Evolutionary conservation across 2,797 vertebrate species (phyloP).

Genomic region (Danio albolineatus): DNA sequence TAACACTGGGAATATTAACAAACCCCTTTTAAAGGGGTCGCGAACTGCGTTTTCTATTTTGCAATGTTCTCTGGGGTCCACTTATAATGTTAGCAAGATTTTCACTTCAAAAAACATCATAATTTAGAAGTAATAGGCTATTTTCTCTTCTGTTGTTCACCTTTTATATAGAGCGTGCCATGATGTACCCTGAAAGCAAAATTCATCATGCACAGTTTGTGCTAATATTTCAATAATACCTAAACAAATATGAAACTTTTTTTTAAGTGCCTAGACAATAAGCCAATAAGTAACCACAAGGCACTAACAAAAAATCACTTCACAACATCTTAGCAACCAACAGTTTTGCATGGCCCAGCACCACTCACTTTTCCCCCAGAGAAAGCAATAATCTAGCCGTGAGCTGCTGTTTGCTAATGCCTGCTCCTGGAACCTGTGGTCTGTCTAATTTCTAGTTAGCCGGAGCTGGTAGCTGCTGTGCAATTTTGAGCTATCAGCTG

Average conservation of each 20-base stretch:
- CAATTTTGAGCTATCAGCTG: conserved; percentile 39
- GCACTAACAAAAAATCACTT: too few relatives aligned
- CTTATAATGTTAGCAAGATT: too few relatives aligned
- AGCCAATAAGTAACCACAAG: neutral
- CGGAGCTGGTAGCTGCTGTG: conserved; percentile 2
- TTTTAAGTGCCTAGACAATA: neutral
- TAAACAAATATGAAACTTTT: neutral
- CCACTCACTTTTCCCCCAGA: conserved; percentile 4
- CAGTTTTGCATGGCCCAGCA: neutral
- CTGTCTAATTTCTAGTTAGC: conserved; percentile 23
- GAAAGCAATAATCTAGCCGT: neutral
- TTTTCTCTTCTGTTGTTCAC: too few relatives aligned
- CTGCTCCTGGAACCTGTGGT: neutral
- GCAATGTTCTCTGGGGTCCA: too few relatives aligned
- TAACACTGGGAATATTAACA: neutral
- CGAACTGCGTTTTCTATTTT: too few relatives aligned
- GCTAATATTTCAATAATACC: neutral
- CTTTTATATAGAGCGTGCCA: too few relatives aligned
- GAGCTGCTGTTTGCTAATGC: conserved; percentile 12
- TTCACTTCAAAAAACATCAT: too few relatives aligned
- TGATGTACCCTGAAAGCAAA: neutral
- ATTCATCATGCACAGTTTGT: neutral
- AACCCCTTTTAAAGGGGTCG: neutral
- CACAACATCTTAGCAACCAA: neutral
- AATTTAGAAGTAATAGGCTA: too few relatives aligned